A percentile compares a stretch with the other conserved stretches of the same genome.
These are phyloP conservation scores for Ameiurus melas DNA, from an alignment of 2,113 vertebrate genomes.

Conservation along the genomic window DNA sequence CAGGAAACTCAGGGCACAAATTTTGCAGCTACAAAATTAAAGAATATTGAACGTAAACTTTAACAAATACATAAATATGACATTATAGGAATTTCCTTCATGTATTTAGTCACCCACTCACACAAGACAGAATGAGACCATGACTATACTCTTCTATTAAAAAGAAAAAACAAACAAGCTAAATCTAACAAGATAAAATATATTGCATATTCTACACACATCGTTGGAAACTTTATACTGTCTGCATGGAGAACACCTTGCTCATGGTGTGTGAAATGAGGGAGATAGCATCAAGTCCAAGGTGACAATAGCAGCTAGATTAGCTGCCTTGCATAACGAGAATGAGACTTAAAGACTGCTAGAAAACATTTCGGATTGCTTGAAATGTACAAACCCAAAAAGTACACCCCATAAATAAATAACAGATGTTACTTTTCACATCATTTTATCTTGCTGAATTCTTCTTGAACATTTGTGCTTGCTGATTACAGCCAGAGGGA, in stretches of 20 bases:
- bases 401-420: neutral
- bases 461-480: neutral
- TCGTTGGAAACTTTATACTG: neutral
- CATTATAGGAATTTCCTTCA: neutral
- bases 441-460: neutral
- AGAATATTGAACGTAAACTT: neutral
- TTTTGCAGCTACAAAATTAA: neutral
- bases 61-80: neutral
- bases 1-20: too few species aligned
- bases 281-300: neutral
- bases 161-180: neutral
- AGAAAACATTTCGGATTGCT: neutral
- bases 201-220: conserved; percentile 4
- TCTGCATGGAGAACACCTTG: neutral
- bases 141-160: neutral
- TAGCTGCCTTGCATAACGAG: neutral
- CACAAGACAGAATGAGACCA: neutral
- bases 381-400: neutral
- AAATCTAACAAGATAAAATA: neutral
- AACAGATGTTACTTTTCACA: conserved; percentile 2
- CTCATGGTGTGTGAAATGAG: neutral
- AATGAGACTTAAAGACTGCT: neutral
- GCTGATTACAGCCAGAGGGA: neutral
- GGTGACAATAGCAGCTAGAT: conserved; percentile 8
- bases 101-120: neutral